These are phyloP conservation scores for Recurvirostra avosetta DNA, from an alignment of 2,113 vertebrate genomes.

Conservation along the genomic window DNA sequence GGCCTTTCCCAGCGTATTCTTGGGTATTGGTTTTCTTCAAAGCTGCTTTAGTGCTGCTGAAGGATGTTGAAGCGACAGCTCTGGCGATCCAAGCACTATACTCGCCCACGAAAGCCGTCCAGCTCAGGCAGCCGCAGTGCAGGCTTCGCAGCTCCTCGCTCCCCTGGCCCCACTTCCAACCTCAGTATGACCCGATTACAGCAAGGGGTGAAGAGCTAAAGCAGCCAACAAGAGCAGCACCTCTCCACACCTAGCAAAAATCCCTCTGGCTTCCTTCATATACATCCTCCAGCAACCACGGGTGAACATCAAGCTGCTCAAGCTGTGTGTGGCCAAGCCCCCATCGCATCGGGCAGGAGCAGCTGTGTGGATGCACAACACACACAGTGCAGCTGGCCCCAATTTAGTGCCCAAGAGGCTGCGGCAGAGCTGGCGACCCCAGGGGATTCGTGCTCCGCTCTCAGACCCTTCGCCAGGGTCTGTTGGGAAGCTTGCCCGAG, in stretches of 20 bases:
- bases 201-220: not conserved
- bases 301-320: not conserved
- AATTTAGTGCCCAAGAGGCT: fast-evolving
- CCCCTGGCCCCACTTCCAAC: not conserved
- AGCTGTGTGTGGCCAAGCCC: not conserved
- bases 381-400: not conserved
- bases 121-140: not conserved
- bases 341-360: fast-evolving
- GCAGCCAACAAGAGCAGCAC: not conserved
- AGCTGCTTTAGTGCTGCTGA: not conserved
- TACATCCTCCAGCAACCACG: fast-evolving
- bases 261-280: fast-evolving
- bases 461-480: not conserved
- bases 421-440: not conserved
- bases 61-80: not conserved
- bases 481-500: not conserved
- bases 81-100: not conserved
- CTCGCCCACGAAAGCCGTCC: fast-evolving
- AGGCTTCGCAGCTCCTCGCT: not conserved
- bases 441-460: fast-evolving
- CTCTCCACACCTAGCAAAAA: not conserved
- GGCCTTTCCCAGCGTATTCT: not conserved
- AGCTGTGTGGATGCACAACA: fast-evolving
- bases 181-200: not conserved
- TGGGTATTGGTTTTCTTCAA: not conserved